Base-by-base conservation (phyloP, 2,888 invertebrate genomes). In the Dasysyrphus albostriatus region DNA sequence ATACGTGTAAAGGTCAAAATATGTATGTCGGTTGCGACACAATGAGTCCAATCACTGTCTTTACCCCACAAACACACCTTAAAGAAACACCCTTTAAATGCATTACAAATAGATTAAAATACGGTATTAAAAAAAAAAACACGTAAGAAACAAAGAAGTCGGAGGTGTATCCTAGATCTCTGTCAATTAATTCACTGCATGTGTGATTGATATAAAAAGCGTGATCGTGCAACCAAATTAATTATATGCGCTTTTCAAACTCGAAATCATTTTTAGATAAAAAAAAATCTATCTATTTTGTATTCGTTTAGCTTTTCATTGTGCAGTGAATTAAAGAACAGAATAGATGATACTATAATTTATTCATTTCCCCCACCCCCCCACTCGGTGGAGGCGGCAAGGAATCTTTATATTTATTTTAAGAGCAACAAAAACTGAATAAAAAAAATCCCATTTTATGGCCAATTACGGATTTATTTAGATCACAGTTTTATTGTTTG, bases 381-480 rank as follows among this genome's bases (percentile, higher is more conserved):
- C 0, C 51, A 9, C n/a, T n/a, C n/a, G n/a, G n/a, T n/a, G n/a
- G n/a, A n/a, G 34, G 0, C 49, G 51, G 37, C n/a, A n/a, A n/a
- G 67, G 49, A 44, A 63, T 63, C 42, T 44, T 47, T 51, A 19
- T 24, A 3, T 51, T 24, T 29, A 34, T 14, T 49, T n/a, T 34
- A 19, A 32, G 14, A n/a, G 4, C 10, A 10, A 19, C 19, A 12
- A 32, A 9, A 63, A 19, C 10, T 16, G 7, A 54, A 29, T 14
- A 49, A 67, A 67, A 49, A 49, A 56, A 78, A 74, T 54, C 34
- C 44, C 16, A 47, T 79, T 84, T 84, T 75, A 84, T 75, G 70
- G 37, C 65, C 75, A 80, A 84, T 84, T 75, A 84, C 70, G 34
- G 83, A 84, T 84, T 80, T 84, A 84, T 84, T 59, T 84, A 59